phyloP scores from a whole-genome alignment of 2,888 invertebrate genomes.

The Eupelmus urozonus region DNA sequence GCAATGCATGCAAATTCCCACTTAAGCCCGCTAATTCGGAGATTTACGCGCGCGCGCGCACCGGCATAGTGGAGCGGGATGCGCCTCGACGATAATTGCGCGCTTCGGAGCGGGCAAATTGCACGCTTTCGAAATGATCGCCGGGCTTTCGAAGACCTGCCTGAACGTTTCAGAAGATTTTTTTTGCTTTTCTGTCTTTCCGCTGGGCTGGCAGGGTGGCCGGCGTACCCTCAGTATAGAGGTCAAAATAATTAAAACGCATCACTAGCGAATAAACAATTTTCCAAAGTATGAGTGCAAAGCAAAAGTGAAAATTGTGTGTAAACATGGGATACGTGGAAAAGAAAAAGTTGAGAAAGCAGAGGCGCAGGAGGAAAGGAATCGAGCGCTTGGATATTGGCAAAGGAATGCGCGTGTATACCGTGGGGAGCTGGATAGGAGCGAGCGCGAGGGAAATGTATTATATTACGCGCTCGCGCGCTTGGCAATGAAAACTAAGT shows the following conservation, averaged over 20 bases:
- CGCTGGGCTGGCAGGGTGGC: conserved; percentile 12
- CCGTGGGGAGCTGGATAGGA: conserved; percentile 70
- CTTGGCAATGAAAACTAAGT: conserved; percentile 77
- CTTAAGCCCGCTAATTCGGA: conserved; percentile 62
- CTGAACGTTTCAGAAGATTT: neutral
- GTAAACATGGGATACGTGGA: too few species aligned
- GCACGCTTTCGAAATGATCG: conserved; percentile 50
- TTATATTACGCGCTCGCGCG: conserved; percentile 74
- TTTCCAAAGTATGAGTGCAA: too few species aligned
- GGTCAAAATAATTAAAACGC: neutral
- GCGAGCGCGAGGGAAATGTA: conserved; percentile 73
- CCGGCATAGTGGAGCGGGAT: neutral
- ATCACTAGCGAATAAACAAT: too few species aligned
- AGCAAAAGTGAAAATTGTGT: too few species aligned
- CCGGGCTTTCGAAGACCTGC: conserved; percentile 1
- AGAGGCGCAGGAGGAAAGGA: too few species aligned
- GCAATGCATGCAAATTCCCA: conserved; percentile 62
- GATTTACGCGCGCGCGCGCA: conserved; percentile 45
- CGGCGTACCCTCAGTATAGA: neutral
- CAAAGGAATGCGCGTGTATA: conserved; percentile 51
- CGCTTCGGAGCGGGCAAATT: conserved; percentile 36
- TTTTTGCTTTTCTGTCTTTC: neutral
- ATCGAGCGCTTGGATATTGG: too few species aligned
- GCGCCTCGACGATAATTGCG: conserved; percentile 24
- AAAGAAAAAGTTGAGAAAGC: too few species aligned